phyloP scores from a whole-genome alignment of 2,113 vertebrate species.

The Rhinopomastus cyanomelas region DNA sequence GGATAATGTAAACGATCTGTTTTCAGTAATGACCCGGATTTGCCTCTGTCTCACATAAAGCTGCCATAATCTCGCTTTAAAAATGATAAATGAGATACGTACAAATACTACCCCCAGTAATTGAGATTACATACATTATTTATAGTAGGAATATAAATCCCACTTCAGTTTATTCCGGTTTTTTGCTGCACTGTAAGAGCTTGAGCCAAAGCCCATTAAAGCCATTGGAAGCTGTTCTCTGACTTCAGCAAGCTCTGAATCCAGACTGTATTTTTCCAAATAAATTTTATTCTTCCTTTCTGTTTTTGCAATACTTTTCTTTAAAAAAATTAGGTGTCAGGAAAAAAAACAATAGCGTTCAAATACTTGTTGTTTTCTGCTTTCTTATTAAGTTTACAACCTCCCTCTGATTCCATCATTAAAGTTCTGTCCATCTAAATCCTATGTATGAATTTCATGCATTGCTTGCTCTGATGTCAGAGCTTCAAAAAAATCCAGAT shows the following conservation, averaged over 20 bases:
- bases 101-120: not conserved
- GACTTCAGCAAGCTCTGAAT: not conserved
- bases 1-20: not conserved
- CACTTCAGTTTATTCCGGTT: conserved; percentile 43
- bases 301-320: not conserved
- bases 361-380: not conserved
- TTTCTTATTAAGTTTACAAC: not conserved
- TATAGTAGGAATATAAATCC: conserved; percentile 44
- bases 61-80: conserved; percentile 51
- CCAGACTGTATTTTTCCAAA: not conserved
- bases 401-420: not conserved
- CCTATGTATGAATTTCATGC: not conserved
- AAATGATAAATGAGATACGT: conserved; percentile 42
- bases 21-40: not conserved
- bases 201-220: conserved; percentile 57
- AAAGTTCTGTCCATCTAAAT: not conserved
- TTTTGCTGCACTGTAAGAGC: not conserved
- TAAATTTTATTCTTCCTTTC: not conserved
- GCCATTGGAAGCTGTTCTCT: not conserved
- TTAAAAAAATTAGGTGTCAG: not conserved
- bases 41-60: conserved; percentile 47
- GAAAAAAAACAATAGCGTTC: not conserved
- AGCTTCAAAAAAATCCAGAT: no score
- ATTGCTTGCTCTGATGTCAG: no score
- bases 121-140: conserved; percentile 52